These are phyloP conservation scores for Propithecus deckenii DNA, from an alignment of 2,797 vertebrate genomes.

Conservation along the genomic window DNA sequence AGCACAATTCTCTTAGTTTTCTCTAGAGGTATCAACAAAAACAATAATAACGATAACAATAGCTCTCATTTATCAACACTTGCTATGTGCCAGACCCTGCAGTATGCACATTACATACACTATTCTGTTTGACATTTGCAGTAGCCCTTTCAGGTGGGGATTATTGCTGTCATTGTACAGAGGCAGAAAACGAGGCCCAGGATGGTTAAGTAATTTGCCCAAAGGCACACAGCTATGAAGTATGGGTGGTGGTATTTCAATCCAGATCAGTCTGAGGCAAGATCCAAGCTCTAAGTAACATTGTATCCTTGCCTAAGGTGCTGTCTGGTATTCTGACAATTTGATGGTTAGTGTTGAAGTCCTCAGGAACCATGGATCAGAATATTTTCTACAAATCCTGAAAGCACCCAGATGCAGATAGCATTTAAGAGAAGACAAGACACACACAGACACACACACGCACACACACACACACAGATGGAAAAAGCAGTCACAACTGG, in stretches of 20 bases:
- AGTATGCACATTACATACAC: not conserved
- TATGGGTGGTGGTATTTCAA: not conserved
- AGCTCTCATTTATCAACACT: not conserved
- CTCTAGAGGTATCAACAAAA: not conserved
- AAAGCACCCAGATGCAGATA: not conserved
- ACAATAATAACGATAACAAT: rapidly evolving
- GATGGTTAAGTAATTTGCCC: not conserved
- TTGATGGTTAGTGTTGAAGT: not conserved
- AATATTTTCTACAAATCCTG: not conserved
- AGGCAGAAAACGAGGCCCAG: not conserved
- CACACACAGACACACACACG: not conserved
- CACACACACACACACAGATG: not conserved
- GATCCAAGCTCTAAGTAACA: not conserved
- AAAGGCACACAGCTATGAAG: not conserved
- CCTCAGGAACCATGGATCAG: not conserved
- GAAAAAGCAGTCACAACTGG: not conserved
- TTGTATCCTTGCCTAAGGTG: not conserved
- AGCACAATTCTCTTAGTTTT: not conserved
- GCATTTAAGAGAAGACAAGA: not conserved
- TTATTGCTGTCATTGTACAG: not conserved
- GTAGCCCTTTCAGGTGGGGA: not conserved
- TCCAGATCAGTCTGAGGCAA: not conserved
- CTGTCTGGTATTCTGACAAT: not conserved
- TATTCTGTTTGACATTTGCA: not conserved
- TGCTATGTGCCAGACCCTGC: rapidly evolving